These are phyloP conservation scores for Dissostichus mawsoni DNA, from an alignment of 2,113 vertebrate species.

Conservation along the genomic window DNA sequence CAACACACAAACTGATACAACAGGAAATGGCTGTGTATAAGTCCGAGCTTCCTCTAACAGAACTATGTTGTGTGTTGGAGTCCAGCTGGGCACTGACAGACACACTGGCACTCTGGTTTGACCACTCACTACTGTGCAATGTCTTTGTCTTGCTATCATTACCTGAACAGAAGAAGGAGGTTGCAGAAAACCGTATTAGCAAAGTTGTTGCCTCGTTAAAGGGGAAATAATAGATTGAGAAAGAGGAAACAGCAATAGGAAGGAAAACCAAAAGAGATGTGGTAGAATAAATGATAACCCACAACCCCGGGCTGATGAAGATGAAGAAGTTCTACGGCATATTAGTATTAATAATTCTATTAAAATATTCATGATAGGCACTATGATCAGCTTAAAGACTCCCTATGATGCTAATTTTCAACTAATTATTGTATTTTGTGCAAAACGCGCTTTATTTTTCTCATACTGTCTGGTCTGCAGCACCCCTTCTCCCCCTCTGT, in stretches of 20 bases:
- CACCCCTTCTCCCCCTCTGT: too few species aligned
- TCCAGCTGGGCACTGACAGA: background rate
- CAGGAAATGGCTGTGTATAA: conserved; percentile 60
- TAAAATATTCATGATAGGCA: background rate
- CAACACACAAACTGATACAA: conserved; percentile 39
- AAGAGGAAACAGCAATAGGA: background rate
- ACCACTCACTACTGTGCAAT: too few species aligned
- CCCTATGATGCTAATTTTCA: too few species aligned
- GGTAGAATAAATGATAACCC: background rate
- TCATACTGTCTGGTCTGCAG: too few species aligned
- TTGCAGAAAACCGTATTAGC: background rate
- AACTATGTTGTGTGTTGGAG: background rate
- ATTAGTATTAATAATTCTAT: background rate
- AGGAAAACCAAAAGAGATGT: too few species aligned
- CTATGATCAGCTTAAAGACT: background rate
- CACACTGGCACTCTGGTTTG: too few species aligned
- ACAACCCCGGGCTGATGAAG: background rate
- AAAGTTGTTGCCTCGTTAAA: background rate
- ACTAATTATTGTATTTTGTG: too few species aligned
- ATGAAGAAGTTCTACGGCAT: background rate
- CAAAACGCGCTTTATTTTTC: too few species aligned
- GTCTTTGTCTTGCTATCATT: too few species aligned
- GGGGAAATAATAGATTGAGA: background rate
- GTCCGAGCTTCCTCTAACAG: conserved; percentile 46
- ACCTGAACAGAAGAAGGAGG: too few species aligned